Percentiles rank a stretch among this genome's conserved stretches.
Conservation (phyloP, 2,797 vertebrate species). For the Periophthalmus magnuspinnatus region DNA sequence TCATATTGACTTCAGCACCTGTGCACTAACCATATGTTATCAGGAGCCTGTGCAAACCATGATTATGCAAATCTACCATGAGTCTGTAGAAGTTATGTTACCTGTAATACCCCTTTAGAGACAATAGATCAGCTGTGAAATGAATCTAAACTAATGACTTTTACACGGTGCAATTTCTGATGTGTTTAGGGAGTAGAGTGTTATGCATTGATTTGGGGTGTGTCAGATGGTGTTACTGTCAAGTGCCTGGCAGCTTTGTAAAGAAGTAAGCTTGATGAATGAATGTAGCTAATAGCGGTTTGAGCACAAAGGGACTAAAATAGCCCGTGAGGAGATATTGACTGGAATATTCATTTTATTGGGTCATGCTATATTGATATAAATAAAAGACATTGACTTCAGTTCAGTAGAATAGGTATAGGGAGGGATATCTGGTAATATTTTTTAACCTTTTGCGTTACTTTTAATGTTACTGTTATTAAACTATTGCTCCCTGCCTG, state of each 20-base stretch:
- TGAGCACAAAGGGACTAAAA: constrained; percentile 8
- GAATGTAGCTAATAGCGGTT: constrained; percentile 10
- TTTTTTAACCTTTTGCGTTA: neutral
- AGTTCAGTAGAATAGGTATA: neutral
- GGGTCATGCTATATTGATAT: neutral
- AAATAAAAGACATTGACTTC: neutral
- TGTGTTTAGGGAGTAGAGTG: neutral
- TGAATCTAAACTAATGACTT: constrained; percentile 1
- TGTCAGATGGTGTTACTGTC: constrained; percentile 19
- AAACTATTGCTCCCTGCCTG: no score
- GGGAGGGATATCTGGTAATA: neutral
- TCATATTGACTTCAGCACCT: neutral
- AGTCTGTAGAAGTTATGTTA: neutral
- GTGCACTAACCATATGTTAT: no score
- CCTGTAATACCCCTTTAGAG: neutral
- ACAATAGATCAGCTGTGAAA: neutral
- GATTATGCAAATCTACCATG: no score
- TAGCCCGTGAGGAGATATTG: neutral
- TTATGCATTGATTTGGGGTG: constrained; percentile 8
- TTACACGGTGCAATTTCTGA: neutral
- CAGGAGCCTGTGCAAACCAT: no score
- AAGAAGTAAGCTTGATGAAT: constrained; percentile 16
- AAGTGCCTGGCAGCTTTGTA: constrained; percentile 18
- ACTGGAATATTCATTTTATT: neutral
- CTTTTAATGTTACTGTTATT: no score